phyloP scores from a whole-genome alignment of 2,888 invertebrate species.

The Aspidapion aeneum region DNA sequence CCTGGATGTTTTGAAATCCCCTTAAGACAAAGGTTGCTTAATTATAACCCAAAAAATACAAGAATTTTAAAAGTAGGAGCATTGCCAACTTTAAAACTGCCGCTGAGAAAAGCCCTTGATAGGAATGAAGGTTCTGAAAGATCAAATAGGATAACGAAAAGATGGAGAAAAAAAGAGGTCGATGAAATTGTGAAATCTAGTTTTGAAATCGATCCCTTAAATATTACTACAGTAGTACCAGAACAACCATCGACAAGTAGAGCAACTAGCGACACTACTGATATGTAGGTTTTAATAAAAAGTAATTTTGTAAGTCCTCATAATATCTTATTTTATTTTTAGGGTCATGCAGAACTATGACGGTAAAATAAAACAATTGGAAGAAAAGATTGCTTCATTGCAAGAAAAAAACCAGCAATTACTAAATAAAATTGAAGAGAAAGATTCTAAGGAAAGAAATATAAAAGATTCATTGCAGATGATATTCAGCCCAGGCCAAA shows the following conservation, averaged over 20 bases:
- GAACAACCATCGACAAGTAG: background rate
- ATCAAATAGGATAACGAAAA: background rate
- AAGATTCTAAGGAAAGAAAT: too few species aligned
- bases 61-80: background rate
- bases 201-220: too few species aligned
- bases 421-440: background rate
- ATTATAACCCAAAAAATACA: background rate
- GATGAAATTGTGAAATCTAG: background rate
- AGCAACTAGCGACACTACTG: background rate
- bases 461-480: background rate
- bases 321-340: background rate
- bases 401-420: background rate
- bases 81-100: background rate
- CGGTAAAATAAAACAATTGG: background rate
- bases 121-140: background rate
- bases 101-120: background rate
- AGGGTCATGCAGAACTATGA: too few species aligned
- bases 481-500: constrained; percentile 21
- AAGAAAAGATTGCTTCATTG: background rate
- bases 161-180: background rate
- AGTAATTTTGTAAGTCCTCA: background rate
- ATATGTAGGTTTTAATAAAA: too few species aligned
- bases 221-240: too few species aligned
- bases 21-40: background rate
- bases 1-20: background rate